Conservation (phyloP, 2,888 invertebrate species). For the Sepiola atlantica region DNA sequence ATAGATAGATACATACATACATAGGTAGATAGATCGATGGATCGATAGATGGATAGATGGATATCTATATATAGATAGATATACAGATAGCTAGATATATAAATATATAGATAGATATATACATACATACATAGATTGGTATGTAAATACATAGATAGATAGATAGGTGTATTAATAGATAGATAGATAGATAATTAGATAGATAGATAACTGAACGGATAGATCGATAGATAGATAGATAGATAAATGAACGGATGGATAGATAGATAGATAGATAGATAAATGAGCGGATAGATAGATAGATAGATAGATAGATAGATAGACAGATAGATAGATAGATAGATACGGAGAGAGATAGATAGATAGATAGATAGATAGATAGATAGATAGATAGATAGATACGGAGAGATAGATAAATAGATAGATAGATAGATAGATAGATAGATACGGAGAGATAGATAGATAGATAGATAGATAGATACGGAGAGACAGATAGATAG, state of each 20-base stretch:
- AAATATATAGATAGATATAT: too few relatives aligned
- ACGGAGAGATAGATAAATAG: too few relatives aligned
- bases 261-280: too few relatives aligned
- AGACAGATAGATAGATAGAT: background rate
- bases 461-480: background rate
- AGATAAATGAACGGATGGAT: background rate
- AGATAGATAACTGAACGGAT: background rate
- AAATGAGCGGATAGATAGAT: too few relatives aligned
- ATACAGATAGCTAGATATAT: too few relatives aligned
- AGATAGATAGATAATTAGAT: background rate
- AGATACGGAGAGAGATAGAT: conserved; percentile 32
- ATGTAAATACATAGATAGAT: too few relatives aligned
- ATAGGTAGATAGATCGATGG: background rate
- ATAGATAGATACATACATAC: background rate
- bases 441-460: too few relatives aligned
- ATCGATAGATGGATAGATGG: too few relatives aligned
- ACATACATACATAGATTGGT: too few relatives aligned
- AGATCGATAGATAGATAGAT: conserved; percentile 34
- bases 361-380: background rate
- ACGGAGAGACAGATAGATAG: background rate
- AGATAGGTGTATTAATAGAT: too few relatives aligned
- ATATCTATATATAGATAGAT: too few relatives aligned
- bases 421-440: too few relatives aligned
- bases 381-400: background rate
- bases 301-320: background rate